Conservation (phyloP, 2,888 invertebrate species). For the Apoderus coryli region DNA sequence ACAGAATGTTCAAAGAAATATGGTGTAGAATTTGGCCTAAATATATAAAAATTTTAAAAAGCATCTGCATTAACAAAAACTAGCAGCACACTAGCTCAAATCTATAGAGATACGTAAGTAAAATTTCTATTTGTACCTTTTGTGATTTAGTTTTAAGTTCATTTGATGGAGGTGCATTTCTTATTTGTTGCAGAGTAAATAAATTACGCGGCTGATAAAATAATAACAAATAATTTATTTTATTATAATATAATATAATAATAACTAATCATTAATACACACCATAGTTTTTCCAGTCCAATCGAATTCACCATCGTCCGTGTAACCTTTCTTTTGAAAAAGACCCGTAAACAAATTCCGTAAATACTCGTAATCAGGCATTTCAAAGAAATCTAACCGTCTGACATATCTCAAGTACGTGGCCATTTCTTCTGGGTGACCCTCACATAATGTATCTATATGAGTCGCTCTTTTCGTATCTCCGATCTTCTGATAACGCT, state of each 20-base stretch:
- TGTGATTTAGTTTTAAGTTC: constrained; percentile 69
- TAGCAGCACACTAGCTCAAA: too few species aligned
- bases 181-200: constrained; percentile 63
- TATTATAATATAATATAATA: constrained; percentile 7
- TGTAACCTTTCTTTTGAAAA: constrained; percentile 74
- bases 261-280: too few species aligned
- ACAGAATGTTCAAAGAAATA: too few species aligned
- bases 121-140: too few species aligned
- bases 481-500: constrained; percentile 99
- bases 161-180: constrained; percentile 78
- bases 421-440: constrained; percentile 91
- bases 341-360: constrained; percentile 88
- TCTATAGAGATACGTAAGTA: too few species aligned
- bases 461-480: constrained; percentile 99
- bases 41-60: too few species aligned
- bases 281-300: constrained; percentile 71
- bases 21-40: too few species aligned
- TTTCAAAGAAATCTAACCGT: constrained; percentile 98
- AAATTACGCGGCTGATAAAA: constrained; percentile 55
- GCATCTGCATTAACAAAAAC: too few species aligned
- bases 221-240: constrained; percentile 17
- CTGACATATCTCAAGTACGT: constrained; percentile 94
- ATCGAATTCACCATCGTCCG: constrained; percentile 86
- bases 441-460: constrained; percentile 82
- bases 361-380: constrained; percentile 98